Conservation (phyloP, 64 coral and sea anemone species). For the Pocillopora damicornis region DNA sequence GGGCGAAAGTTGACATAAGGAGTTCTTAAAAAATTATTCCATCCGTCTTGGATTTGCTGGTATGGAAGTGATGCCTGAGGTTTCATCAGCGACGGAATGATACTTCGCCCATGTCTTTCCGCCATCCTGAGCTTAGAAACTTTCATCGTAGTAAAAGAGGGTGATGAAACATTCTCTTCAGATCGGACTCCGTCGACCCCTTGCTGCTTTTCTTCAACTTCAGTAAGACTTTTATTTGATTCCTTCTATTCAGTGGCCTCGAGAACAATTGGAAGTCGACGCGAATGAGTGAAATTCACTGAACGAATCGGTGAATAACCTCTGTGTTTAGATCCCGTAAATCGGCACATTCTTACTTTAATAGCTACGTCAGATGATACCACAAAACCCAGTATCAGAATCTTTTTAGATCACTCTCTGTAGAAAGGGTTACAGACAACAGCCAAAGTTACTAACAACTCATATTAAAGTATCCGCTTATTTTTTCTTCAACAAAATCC, state of each 20-base stretch:
- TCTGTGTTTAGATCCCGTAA: neutral
- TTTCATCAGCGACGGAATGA: neutral
- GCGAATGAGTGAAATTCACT: neutral
- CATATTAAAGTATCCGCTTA: too few species aligned
- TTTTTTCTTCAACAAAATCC: too few species aligned
- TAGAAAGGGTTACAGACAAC: neutral
- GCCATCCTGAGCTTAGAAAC: neutral
- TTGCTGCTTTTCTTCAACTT: neutral
- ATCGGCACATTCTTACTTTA: neutral
- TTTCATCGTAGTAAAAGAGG: neutral
- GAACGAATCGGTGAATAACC: neutral
- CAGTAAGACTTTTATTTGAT: neutral
- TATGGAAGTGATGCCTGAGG: neutral
- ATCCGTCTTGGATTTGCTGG: constrained; percentile 16
- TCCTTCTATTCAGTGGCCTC: neutral
- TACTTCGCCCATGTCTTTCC: neutral
- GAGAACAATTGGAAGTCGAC: constrained; percentile 5
- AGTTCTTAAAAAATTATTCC: neutral
- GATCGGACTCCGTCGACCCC: neutral
- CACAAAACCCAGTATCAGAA: neutral
- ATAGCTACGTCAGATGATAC: neutral
- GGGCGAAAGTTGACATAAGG: constrained; percentile 16
- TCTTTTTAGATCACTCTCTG: neutral
- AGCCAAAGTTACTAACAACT: neutral
- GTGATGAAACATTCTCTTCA: neutral